phyloP scores from a whole-genome alignment of 1,140 invertebrate species.

The Zelostemma sp. region DNA sequence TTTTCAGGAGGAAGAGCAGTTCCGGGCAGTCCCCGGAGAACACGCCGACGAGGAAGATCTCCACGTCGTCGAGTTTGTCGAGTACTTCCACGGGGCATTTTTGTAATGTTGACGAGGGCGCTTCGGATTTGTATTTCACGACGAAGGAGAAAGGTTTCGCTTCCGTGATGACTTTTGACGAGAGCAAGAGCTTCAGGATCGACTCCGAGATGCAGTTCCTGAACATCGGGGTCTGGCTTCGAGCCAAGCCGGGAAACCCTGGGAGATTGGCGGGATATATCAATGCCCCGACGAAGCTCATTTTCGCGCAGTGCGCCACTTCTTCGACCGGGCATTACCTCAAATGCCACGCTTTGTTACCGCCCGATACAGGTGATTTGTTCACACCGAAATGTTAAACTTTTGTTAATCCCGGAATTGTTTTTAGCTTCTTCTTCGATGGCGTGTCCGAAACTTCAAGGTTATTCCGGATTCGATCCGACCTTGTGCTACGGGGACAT shows the following conservation, averaged over 20 bases:
- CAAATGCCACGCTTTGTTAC: conserved; percentile 80
- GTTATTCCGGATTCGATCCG: conserved; percentile 87
- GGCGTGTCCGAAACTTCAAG: conserved; percentile 65
- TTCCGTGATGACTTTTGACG: conserved; percentile 78
- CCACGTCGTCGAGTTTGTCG: conserved; percentile 57
- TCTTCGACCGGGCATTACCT: conserved; percentile 85
- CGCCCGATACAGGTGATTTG: conserved; percentile 78
- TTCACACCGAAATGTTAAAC: too few relatives aligned
- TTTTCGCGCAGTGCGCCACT: conserved; percentile 83
- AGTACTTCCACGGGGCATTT: conserved; percentile 53
- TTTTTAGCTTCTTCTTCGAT: conserved; percentile 75
- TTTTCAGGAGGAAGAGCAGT: conserved; percentile 64
- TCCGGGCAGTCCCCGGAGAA: conserved; percentile 49
- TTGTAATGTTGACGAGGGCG: conserved; percentile 43
- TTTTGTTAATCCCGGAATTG: too few relatives aligned
- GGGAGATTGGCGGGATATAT: conserved; percentile 82
- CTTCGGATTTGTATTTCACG: conserved; percentile 63
- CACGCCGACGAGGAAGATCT: conserved; percentile 61
- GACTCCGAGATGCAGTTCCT: conserved; percentile 80
- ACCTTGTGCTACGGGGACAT: conserved; percentile 92
- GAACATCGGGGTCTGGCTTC: conserved; percentile 86
- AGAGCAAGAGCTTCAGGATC: conserved; percentile 80
- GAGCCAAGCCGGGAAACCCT: conserved; percentile 70
- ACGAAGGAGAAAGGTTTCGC: conserved; percentile 60
- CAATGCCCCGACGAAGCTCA: conserved; percentile 82